Conservation (phyloP, 1,140 invertebrate species). For the Papilio xuthus region DNA sequence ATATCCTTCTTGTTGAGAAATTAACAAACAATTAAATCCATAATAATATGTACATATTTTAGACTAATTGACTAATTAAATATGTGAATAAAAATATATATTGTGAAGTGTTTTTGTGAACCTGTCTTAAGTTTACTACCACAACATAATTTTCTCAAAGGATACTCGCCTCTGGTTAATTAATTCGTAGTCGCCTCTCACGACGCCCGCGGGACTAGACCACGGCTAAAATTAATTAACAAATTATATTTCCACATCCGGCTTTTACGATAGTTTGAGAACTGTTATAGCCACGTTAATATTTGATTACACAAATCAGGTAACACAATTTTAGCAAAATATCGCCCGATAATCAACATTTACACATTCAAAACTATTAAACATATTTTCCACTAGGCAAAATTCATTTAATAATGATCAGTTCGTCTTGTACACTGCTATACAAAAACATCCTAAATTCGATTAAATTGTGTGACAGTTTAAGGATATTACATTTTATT, state of each 20-base stretch:
- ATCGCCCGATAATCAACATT: not conserved
- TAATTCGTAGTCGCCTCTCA: constrained; percentile 8
- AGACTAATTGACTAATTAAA: not conserved
- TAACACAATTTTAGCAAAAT: not conserved
- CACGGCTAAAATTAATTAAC: constrained; percentile 23
- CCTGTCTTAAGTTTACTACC: constrained; percentile 27
- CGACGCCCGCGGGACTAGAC: constrained; percentile 9
- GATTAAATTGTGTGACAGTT: not conserved
- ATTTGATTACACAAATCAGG: constrained; percentile 1
- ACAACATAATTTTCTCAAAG: not conserved
- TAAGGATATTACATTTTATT: not conserved
- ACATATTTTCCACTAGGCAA: no score
- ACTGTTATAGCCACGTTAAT: not conserved
- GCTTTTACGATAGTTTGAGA: constrained; percentile 23
- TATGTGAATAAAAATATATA: not conserved
- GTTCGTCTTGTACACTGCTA: not conserved
- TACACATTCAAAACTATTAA: no score
- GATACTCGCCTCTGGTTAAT: not conserved
- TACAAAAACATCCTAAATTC: not conserved
- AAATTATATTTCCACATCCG: constrained; percentile 24
- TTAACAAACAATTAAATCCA: no score
- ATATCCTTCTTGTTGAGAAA: no score
- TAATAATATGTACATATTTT: no score
- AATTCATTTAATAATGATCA: no score
- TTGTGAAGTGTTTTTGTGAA: not conserved